Percentiles rank a stretch among this genome's conserved stretches.
Conservation (phyloP, 2,888 invertebrate genomes). For the Anarsia innoxiella region DNA sequence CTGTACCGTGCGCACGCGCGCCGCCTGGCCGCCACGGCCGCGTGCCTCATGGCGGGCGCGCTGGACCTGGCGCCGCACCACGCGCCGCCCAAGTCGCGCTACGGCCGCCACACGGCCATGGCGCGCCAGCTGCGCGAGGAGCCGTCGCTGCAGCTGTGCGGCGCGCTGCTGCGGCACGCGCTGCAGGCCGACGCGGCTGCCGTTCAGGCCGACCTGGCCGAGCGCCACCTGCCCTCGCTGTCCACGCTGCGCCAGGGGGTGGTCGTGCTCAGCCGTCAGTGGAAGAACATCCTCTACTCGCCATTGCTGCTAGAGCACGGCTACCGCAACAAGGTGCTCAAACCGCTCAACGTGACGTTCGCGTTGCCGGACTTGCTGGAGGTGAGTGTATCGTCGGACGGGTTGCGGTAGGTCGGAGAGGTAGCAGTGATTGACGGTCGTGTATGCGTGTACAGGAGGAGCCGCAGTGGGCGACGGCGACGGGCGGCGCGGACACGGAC, state of each 20-base stretch:
- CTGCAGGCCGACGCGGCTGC: slow-evolving; percentile 83
- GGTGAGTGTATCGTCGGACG: slow-evolving; percentile 52
- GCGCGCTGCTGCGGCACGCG: slow-evolving; percentile 89
- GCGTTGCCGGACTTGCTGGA: slow-evolving; percentile 89
- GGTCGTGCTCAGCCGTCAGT: slow-evolving; percentile 96
- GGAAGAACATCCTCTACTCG: slow-evolving; percentile 97
- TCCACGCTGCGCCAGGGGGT: slow-evolving; percentile 94
- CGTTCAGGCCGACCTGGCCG: slow-evolving; percentile 89
- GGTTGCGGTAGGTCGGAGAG: background rate
- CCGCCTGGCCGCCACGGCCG: slow-evolving; percentile 89
- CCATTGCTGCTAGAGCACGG: slow-evolving; percentile 92
- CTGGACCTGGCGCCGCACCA: slow-evolving; percentile 90
- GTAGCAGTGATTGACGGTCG: background rate
- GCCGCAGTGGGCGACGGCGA: slow-evolving; percentile 39
- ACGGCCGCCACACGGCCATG: slow-evolving; percentile 89
- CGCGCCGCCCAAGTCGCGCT: slow-evolving; percentile 90
- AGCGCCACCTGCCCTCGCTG: slow-evolving; percentile 88
- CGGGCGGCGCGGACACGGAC: slow-evolving; percentile 10
- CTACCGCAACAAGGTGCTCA: slow-evolving; percentile 87
- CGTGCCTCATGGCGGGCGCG: slow-evolving; percentile 96
- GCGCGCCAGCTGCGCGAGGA: slow-evolving; percentile 95
- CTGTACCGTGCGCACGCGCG: slow-evolving; percentile 87
- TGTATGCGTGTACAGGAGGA: slow-evolving; percentile 41
- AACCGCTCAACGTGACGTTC: slow-evolving; percentile 91
- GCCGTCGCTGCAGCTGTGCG: slow-evolving; percentile 95